Conservation (phyloP, 2,888 invertebrate species). For the Temnothorax rugatulus region DNA sequence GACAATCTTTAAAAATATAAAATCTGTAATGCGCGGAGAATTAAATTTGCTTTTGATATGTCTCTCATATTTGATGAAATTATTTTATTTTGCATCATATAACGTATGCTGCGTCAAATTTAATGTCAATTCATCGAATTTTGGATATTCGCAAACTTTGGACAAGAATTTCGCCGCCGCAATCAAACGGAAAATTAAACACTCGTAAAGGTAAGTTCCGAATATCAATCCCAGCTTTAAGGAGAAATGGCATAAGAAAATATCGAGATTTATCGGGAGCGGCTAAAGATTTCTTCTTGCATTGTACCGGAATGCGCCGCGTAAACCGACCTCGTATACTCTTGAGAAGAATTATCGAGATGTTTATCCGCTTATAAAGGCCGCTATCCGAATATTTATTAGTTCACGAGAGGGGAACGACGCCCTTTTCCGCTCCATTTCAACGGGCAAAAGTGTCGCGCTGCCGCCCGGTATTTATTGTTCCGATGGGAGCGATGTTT, state of each 20-base stretch:
- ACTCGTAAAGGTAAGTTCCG: neutral
- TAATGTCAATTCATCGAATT: neutral
- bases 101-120: neutral
- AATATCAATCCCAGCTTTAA: neutral
- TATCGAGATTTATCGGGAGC: conserved; percentile 59
- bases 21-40: neutral
- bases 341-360: conserved; percentile 76
- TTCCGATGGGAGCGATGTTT: conserved; percentile 36
- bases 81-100: neutral
- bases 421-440: conserved; percentile 54
- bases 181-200: conserved; percentile 7
- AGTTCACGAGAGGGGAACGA: conserved; percentile 55
- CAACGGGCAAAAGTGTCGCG: conserved; percentile 51
- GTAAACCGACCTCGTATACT: conserved; percentile 52
- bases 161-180: neutral
- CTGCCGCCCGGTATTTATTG: conserved; percentile 56
- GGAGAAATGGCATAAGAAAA: neutral
- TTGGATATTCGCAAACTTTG: neutral
- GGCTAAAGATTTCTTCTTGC: conserved; percentile 63
- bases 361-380: conserved; percentile 79
- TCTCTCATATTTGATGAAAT: neutral
- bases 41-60: neutral
- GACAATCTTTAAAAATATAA: neutral
- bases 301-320: conserved; percentile 68
- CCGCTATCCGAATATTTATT: conserved; percentile 77